A percentile compares a stretch with the other conserved stretches of the same genome.
These are phyloP conservation scores for Nematolebias whitei DNA, from an alignment of 2,113 vertebrate genomes.

Conservation along the genomic window DNA sequence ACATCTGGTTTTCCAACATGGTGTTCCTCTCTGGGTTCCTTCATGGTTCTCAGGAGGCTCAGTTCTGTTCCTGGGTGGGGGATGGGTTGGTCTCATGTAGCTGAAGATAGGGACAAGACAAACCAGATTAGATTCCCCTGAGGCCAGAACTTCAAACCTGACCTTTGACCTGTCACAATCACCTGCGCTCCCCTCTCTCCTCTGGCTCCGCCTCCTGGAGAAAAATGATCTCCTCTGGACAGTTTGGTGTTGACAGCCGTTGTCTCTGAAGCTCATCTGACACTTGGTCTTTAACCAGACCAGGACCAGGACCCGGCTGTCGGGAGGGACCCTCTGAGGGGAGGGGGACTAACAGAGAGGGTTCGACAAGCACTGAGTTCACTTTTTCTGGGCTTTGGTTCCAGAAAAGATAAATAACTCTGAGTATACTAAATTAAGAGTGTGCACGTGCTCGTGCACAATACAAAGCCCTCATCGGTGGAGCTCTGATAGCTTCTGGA, in stretches of 20 bases:
- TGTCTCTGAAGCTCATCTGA: conserved; percentile 61
- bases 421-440: too few species aligned
- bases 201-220: conserved; percentile 25
- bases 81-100: conserved; percentile 27
- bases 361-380: conserved; percentile 9
- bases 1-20: too few species aligned
- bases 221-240: conserved; percentile 50
- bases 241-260: conserved; percentile 44
- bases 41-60: conserved; percentile 32
- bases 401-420: too few species aligned
- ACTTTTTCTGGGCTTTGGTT: too few species aligned
- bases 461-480: too few species aligned
- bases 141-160: conserved; percentile 60
- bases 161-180: conserved; percentile 72
- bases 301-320: conserved; percentile 20
- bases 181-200: conserved; percentile 58
- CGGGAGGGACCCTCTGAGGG: conserved; percentile 17
- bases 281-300: conserved; percentile 54
- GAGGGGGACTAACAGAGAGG: conserved; percentile 38
- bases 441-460: too few species aligned
- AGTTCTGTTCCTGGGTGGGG: too few species aligned
- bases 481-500: too few species aligned
- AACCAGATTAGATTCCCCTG: conserved; percentile 59
- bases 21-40: background rate
- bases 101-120: conserved; percentile 47